Percentiles rank a stretch among this genome's conserved stretches.
Conservation (phyloP, 2,888 invertebrate genomes). For the Tipula lateralis region DNA sequence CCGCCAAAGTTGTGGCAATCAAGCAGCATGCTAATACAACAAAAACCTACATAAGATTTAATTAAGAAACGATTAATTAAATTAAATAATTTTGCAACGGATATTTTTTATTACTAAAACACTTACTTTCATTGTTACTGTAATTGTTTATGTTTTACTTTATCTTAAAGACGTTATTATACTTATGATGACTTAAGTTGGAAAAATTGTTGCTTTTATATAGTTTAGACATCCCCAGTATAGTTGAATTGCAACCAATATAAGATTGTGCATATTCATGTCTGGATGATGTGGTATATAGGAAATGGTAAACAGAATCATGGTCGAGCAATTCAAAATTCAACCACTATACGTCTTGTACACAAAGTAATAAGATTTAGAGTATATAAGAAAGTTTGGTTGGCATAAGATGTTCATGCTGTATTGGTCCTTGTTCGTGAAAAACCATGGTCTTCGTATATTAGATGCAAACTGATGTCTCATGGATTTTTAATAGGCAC, state of each 20-base stretch:
- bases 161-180: neutral
- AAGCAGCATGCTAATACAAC: neutral
- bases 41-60: neutral
- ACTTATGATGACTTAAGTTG: neutral
- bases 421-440: no score
- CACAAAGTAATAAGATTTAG: no score
- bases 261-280: neutral
- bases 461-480: no score
- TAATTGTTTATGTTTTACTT: neutral
- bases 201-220: neutral
- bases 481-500: no score
- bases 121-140: neutral
- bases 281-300: neutral
- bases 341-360: no score
- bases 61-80: neutral
- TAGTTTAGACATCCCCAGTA: neutral
- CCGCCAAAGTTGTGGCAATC: neutral
- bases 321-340: neutral
- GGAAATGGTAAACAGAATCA: neutral
- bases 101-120: no score
- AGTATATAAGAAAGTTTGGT: no score
- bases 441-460: no score
- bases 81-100: neutral
- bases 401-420: no score
- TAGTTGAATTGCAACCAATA: neutral